Evolutionary conservation across 2,797 vertebrate species (phyloP).

Genomic region (Aplochiton taeniatus): DNA sequence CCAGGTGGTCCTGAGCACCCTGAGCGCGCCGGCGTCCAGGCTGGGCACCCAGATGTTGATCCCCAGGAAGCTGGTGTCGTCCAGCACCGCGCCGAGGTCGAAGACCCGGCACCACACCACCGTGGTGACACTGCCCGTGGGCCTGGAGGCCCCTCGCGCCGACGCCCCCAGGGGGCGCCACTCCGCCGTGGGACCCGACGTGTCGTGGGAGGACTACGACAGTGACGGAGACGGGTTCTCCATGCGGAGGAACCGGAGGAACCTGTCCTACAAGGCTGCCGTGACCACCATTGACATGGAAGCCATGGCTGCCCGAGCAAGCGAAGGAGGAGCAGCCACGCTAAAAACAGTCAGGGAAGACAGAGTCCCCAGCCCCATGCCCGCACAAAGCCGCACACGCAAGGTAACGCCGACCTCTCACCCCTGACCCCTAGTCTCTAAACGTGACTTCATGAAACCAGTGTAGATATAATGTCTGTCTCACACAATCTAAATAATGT

Average conservation of each 20-base stretch:
- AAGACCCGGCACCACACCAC: conserved; percentile 84
- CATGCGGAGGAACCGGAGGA: conserved; percentile 85
- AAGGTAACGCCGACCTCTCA: conserved; percentile 60
- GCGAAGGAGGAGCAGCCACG: neutral
- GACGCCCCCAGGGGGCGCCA: conserved; percentile 41
- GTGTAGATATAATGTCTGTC: too few species aligned
- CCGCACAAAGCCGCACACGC: conserved; percentile 41
- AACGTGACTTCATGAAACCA: too few species aligned
- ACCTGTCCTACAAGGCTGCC: conserved; percentile 88
- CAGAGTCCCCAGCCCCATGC: conserved; percentile 41
- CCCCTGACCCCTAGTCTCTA: too few species aligned
- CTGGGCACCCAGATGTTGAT: conserved; percentile 88
- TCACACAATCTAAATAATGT: too few species aligned
- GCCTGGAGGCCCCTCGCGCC: conserved; percentile 45
- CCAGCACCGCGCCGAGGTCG: conserved; percentile 56
- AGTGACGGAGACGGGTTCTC: conserved; percentile 69
- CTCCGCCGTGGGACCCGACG: conserved; percentile 46
- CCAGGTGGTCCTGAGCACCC: conserved; percentile 82
- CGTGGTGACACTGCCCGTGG: conserved; percentile 70
- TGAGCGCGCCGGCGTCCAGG: conserved; percentile 79
- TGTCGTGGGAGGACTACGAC: conserved; percentile 80
- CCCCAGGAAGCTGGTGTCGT: conserved; percentile 79
- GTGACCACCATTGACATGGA: conserved; percentile 74
- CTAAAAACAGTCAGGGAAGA: conserved; percentile 75
- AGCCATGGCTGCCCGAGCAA: neutral